Base-by-base conservation (phyloP, 2,888 invertebrate species). In the Arge pagana region DNA sequence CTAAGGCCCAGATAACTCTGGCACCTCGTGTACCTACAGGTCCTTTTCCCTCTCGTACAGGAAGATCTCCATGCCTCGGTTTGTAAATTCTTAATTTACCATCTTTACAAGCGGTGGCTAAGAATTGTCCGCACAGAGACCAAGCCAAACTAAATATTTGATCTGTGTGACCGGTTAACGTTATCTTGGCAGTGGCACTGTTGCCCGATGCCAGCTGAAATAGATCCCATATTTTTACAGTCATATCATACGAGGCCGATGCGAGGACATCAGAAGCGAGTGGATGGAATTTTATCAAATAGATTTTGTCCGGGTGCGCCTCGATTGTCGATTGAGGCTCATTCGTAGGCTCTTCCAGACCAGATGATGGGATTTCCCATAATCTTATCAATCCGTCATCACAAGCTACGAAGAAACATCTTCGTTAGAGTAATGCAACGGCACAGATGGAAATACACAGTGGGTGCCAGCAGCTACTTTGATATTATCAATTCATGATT, bases 121-220 rank as follows among this genome's bases (percentile, higher is more conserved):
- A 83, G 63, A 85, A 85, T 23, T 84, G 84, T 1, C 97, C 96
- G 69, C 93, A 92, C 0, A 92, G 90, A 53, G 95, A 95, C 97
- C 96, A 98, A 3, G 93, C 89, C 63, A 94, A 81, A 52, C 92
- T 89, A 64, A 96, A 93, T 71, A 96, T 91, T 79, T 93, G 93
- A 67, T 94, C 93, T 0, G 86, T 85, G 65, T 93, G 93, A 0
- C 87, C 90, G 8, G 83, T 82, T 4, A 94, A 75, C 1, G 83
- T 81, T 55, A 90, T 84, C 58, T 83, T 83, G 52, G 85, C 86
- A 41, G 81, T 80, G 58, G 84, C 80, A 19, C 83, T 79, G 31
- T 78, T 78, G 6, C 66, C 61, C 7, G 64, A 61, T 2, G 65
- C 57, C 2, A 76, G 51, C 0, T 77, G 74, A 10, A 77, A 77